phyloP scores from a whole-genome alignment of 2,888 invertebrate genomes.

The Scotopteryx bipunctaria region DNA sequence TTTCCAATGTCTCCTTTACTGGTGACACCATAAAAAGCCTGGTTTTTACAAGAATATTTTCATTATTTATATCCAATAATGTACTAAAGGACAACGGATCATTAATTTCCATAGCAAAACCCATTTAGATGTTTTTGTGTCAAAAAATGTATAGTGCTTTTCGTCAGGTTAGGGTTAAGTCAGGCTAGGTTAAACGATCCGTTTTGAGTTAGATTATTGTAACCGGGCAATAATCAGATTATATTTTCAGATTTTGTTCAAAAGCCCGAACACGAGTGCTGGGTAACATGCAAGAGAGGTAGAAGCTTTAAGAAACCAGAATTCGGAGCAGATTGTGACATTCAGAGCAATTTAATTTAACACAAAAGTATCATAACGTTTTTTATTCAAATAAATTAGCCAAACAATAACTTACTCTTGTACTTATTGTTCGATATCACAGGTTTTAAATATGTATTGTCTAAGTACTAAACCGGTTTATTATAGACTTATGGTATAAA shows the following conservation, averaged over 20 bases:
- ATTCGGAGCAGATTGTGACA: slow-evolving; percentile 56
- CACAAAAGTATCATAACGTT: slow-evolving; percentile 38
- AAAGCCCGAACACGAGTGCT: slow-evolving; percentile 72
- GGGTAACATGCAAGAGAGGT: slow-evolving; percentile 77
- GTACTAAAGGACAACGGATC: too few relatives aligned
- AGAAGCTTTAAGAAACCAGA: slow-evolving; percentile 74
- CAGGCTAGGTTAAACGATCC: too few relatives aligned
- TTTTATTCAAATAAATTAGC: slow-evolving; percentile 51
- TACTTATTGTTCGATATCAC: slow-evolving; percentile 81
- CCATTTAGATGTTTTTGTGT: too few relatives aligned
- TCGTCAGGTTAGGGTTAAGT: too few relatives aligned
- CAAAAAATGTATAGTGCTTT: too few relatives aligned
- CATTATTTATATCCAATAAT: too few relatives aligned
- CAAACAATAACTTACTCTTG: slow-evolving; percentile 77
- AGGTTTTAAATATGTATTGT: slow-evolving; percentile 45
- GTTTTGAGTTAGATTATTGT: too few relatives aligned
- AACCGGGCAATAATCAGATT: neutral
- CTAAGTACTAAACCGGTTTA: slow-evolving; percentile 39
- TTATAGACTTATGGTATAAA: neutral
- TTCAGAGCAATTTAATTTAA: slow-evolving; percentile 49
- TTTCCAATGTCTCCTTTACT: too few relatives aligned
- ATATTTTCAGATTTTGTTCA: slow-evolving; percentile 64
- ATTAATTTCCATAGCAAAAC: too few relatives aligned
- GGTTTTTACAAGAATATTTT: too few relatives aligned
- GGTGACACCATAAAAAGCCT: too few relatives aligned